Percentiles rank a stretch among this genome's conserved stretches.
phyloP scores from a whole-genome alignment of 2,888 invertebrate species.

The Thumatha senex region DNA sequence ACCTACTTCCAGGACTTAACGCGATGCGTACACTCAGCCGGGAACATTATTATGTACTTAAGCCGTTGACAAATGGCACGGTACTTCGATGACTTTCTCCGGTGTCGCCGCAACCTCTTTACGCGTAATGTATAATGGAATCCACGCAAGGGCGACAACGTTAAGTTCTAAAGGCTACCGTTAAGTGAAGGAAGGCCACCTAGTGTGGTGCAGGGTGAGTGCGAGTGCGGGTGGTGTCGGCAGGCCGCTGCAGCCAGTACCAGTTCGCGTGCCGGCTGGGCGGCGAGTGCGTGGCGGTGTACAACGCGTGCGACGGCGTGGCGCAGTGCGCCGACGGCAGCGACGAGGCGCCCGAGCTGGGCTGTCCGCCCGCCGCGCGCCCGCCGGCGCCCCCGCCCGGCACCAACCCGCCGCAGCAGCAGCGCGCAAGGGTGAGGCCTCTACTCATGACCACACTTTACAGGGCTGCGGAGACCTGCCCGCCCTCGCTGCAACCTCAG shows the following conservation, averaged over 20 bases:
- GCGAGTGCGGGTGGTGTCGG: not conserved
- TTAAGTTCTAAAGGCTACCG: too few relatives aligned
- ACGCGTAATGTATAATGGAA: too few relatives aligned
- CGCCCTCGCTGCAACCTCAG: conserved; percentile 15
- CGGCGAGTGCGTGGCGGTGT: conserved; percentile 96
- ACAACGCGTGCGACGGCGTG: conserved; percentile 97
- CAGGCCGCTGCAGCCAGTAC: conserved; percentile 88
- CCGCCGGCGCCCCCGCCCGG: conserved; percentile 20
- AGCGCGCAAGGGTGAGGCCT: conserved; percentile 44
- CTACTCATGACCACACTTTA: conserved; percentile 52
- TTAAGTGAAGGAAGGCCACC: too few relatives aligned
- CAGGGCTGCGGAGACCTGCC: conserved; percentile 24
- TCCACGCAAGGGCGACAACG: too few relatives aligned
- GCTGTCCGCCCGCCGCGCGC: conserved; percentile 82
- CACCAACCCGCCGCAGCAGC: conserved; percentile 55
- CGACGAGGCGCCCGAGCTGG: conserved; percentile 94
- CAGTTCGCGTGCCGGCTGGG: conserved; percentile 94
- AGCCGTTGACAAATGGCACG: too few relatives aligned
- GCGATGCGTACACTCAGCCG: too few relatives aligned
- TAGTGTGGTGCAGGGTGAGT: too few relatives aligned
- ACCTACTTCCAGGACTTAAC: too few relatives aligned
- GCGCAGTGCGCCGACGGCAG: conserved; percentile 96
- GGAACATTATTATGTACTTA: too few relatives aligned
- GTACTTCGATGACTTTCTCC: too few relatives aligned
- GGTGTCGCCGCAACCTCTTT: too few relatives aligned